Conservation (phyloP, 2,113 vertebrate species). For the Albula goreensis region DNA sequence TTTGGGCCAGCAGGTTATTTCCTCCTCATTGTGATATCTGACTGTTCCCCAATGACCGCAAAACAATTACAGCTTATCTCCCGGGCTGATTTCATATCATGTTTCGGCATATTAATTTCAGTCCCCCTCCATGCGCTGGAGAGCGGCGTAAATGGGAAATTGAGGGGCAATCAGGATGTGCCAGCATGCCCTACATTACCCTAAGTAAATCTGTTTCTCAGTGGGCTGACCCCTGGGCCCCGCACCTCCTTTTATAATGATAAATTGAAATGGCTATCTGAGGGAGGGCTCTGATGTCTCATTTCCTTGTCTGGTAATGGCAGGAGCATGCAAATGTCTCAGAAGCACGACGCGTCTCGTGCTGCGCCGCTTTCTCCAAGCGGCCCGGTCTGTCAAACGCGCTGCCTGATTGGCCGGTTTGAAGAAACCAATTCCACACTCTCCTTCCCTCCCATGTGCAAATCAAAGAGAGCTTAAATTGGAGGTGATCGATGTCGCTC, state of each 20-base stretch:
- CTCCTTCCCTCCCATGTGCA: background rate
- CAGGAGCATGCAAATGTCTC: slow-evolving; percentile 28
- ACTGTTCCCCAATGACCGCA: slow-evolving; percentile 35
- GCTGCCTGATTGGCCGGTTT: background rate
- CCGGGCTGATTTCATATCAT: slow-evolving; percentile 6
- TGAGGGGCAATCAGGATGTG: slow-evolving; percentile 31
- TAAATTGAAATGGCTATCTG: slow-evolving; percentile 35
- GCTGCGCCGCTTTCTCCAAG: background rate
- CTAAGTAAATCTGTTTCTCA: slow-evolving; percentile 19
- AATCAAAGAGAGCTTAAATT: background rate
- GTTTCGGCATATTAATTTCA: slow-evolving; percentile 36
- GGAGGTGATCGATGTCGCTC: background rate
- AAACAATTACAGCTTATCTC: slow-evolving; percentile 37
- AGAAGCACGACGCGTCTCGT: background rate
- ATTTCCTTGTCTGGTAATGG: slow-evolving; percentile 27
- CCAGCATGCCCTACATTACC: slow-evolving; percentile 12
- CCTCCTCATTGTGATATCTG: slow-evolving; percentile 21
- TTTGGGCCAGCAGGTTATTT: slow-evolving; percentile 31
- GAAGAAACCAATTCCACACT: background rate
- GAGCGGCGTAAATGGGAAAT: slow-evolving; percentile 31
- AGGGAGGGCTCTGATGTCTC: slow-evolving; percentile 26
- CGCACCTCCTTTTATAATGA: slow-evolving; percentile 34
- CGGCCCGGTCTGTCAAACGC: background rate
- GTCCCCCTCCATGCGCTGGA: slow-evolving; percentile 13
- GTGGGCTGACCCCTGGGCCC: slow-evolving; percentile 29